A percentile compares a stretch with the other conserved stretches of the same genome.
These are phyloP conservation scores for Enteromius anoplus DNA, from an alignment of 2,797 vertebrate genomes.

Conservation along the genomic window DNA sequence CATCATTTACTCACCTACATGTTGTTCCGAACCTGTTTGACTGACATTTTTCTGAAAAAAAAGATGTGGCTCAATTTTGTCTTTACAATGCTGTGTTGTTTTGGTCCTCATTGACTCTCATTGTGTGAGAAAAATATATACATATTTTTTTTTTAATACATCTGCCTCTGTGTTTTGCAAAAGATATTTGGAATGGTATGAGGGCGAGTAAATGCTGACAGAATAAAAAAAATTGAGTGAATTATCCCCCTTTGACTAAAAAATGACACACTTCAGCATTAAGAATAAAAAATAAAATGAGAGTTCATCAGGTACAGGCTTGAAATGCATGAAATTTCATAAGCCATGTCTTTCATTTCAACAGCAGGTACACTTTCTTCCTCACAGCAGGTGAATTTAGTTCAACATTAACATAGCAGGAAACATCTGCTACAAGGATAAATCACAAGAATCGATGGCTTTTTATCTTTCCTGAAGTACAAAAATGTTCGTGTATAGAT, in stretches of 20 bases:
- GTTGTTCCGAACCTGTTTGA: neutral
- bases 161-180: neutral
- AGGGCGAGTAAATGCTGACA: neutral
- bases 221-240: neutral
- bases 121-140: neutral
- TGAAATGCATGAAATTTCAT: neutral
- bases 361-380: slow-evolving; percentile 6
- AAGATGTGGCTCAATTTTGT: neutral
- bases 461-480: slow-evolving; percentile 27
- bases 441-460: slow-evolving; percentile 24
- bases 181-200: neutral
- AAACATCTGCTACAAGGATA: slow-evolving; percentile 17
- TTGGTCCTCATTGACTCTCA: neutral
- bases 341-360: slow-evolving; percentile 16
- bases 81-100: neutral
- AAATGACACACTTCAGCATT: neutral
- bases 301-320: slow-evolving; percentile 1
- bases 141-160: no score
- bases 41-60: neutral
- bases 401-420: slow-evolving; percentile 30
- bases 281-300: neutral
- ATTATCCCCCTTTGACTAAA: neutral
- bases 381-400: slow-evolving; percentile 31
- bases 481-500: slow-evolving; percentile 26
- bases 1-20: neutral